Conservation (phyloP, 1,140 invertebrate species). For the Scaptomyza hsui region DNA sequence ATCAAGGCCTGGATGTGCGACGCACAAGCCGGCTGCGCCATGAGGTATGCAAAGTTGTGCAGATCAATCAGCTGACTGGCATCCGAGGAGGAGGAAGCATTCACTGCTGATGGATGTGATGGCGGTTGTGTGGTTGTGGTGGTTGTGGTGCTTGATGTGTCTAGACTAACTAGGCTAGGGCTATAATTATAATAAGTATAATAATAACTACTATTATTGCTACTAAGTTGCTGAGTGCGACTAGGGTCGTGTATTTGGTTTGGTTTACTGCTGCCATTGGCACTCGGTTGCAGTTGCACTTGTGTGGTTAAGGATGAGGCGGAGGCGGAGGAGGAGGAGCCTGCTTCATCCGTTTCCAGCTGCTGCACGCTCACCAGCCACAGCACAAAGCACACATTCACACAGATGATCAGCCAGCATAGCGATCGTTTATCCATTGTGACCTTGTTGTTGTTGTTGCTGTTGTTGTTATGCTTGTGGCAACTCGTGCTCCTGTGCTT, state of each 20-base stretch:
- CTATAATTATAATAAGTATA: conserved; percentile 48
- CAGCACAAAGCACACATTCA: conserved; percentile 72
- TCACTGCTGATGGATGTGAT: neutral
- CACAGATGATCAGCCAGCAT: conserved; percentile 71
- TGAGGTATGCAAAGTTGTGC: conserved; percentile 85
- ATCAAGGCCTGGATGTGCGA: conserved; percentile 85
- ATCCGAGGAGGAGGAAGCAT: conserved; percentile 24
- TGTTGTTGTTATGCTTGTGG: conserved; percentile 20
- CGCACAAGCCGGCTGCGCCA: conserved; percentile 85
- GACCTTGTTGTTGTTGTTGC: conserved; percentile 28
- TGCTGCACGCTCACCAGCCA: conserved; percentile 76
- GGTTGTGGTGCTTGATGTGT: conserved; percentile 42
- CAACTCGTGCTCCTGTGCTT: conserved; percentile 22
- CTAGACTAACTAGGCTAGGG: conserved; percentile 67
- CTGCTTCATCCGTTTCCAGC: conserved; percentile 36
- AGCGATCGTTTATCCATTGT: conserved; percentile 79
- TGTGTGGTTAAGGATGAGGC: conserved; percentile 6
- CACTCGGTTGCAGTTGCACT: conserved; percentile 39
- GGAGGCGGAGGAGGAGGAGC: too few relatives aligned
- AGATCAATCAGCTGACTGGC: conserved; percentile 86
- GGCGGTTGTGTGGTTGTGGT: neutral
- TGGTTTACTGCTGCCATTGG: conserved; percentile 56
- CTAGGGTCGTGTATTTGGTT: conserved; percentile 75
- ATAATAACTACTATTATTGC: conserved; percentile 45
- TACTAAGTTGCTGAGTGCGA: conserved; percentile 53